Evolutionary conservation across 2,888 invertebrate genomes (phyloP), one percentile per base, ranked within the genome.

Genomic region (Acleris literana): DNA sequence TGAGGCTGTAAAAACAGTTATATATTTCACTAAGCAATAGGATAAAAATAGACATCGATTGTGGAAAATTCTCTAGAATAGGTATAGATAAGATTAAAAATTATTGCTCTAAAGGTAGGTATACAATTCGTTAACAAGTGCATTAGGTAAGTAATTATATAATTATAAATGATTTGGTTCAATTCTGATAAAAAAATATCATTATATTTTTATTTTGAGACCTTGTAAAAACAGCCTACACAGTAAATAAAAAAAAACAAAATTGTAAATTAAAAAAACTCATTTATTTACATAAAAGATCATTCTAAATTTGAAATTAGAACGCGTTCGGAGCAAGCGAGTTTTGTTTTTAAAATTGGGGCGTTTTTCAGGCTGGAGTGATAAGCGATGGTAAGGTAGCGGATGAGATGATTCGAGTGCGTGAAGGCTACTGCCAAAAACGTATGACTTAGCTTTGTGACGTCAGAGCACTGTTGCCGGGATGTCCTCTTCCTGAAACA

Each of bases 341-440:
- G 70, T 68, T 73, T 72, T 77, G 73, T 73, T 77, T 75, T 68
- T 61, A 64, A 54, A 70, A 70, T 75, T 74, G 74, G 72, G 79
- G 80, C 80, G 76, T 75, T 79, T 76, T 59, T 64, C 74, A 78
- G 76, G 80, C 76, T 79, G 75, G 70, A 72, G 80, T 83, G 83
- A 80, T 69, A 89, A 90, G 90, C 89, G 78, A 85, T 86, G 86
- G 88, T 88, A 90, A 89, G 88, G 88, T 92, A 91, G 91, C 90
- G 81, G 80, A 79, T 89, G 90, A 85, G 74, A 77, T 72, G 85
- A 39, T 39, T 39, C 39, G 39, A 85, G 90, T 87, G 81, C 78
- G 81, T 79, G 84, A 82, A 85, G 77, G 82, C 82, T 88, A 88
- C 84, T 82, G 83, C 85, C 88, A 89, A 87, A 81, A 87, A 86